Evolutionary conservation across 2,888 invertebrate species (phyloP).

Genomic region (Spisula solida): DNA sequence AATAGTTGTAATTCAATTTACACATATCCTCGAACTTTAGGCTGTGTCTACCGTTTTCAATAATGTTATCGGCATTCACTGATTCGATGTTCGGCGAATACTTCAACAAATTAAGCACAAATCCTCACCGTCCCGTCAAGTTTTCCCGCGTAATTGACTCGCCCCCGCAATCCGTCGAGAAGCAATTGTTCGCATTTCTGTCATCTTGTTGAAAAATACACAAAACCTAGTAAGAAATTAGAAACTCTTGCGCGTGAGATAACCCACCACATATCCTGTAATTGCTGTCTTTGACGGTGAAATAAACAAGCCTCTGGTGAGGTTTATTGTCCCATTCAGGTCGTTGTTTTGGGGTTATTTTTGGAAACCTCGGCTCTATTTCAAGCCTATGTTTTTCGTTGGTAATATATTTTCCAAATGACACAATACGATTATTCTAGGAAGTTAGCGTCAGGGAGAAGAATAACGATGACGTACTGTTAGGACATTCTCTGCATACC

Average conservation of each 20-base stretch:
- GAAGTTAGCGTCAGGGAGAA: not conserved
- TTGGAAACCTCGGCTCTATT: conserved; percentile 13
- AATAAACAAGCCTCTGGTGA: not conserved
- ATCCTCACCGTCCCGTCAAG: not conserved
- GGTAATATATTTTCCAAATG: not conserved
- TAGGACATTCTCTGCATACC: not conserved
- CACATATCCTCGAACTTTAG: too few relatives aligned
- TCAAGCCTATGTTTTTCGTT: not conserved
- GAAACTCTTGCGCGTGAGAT: not conserved
- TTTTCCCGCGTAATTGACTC: not conserved
- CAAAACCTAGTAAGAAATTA: conserved; percentile 11
- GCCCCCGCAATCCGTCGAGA: conserved; percentile 9
- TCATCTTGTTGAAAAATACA: conserved; percentile 8
- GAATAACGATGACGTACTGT: not conserved
- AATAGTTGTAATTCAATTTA: too few relatives aligned
- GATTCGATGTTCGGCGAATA: not conserved
- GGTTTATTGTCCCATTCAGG: not conserved
- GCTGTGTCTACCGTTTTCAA: not conserved
- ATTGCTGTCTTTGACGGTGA: not conserved
- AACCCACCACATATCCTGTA: not conserved
- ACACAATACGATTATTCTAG: conserved; percentile 5
- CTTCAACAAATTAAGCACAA: not conserved
- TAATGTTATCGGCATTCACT: not conserved
- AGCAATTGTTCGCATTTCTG: not conserved
- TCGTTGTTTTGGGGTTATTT: not conserved